A percentile compares a stretch with the other conserved stretches of the same genome.
phyloP scores from a whole-genome alignment of 1,140 invertebrate genomes.

The Apis mellifera region DNA sequence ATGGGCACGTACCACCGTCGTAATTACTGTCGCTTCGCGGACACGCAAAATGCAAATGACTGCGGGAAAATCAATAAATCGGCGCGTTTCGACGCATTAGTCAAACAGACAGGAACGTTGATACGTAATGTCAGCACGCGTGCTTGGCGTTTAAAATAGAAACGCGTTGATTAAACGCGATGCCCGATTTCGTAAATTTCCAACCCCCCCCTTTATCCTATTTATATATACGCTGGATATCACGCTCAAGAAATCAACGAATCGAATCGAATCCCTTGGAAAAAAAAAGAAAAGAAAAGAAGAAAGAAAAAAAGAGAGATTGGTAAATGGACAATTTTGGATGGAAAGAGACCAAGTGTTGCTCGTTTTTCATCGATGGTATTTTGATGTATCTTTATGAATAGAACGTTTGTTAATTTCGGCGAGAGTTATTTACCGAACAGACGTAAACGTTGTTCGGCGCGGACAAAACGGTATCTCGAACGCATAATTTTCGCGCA shows the following conservation, averaged over 20 bases:
- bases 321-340: too few species aligned
- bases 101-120: conserved; percentile 16
- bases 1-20: not conserved
- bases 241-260: too few species aligned
- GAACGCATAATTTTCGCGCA: conserved; percentile 4
- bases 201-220: too few species aligned
- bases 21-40: conserved; percentile 1
- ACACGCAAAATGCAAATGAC: conserved; percentile 17
- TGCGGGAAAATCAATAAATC: conserved; percentile 35
- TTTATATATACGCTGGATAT: too few species aligned
- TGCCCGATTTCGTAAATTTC: not conserved
- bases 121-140: not conserved
- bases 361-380: too few species aligned
- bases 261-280: not conserved
- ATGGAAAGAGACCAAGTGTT: too few species aligned
- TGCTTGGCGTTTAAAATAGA: not conserved
- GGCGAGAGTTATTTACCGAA: not conserved
- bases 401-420: not conserved
- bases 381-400: too few species aligned
- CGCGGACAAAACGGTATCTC: not conserved
- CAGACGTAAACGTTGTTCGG: not conserved
- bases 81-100: conserved; percentile 27
- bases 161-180: not conserved
- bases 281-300: too few species aligned
- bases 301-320: too few species aligned